phyloP scores from a whole-genome alignment of 1,140 invertebrate genomes.

The Phenacoccus solenopsis region DNA sequence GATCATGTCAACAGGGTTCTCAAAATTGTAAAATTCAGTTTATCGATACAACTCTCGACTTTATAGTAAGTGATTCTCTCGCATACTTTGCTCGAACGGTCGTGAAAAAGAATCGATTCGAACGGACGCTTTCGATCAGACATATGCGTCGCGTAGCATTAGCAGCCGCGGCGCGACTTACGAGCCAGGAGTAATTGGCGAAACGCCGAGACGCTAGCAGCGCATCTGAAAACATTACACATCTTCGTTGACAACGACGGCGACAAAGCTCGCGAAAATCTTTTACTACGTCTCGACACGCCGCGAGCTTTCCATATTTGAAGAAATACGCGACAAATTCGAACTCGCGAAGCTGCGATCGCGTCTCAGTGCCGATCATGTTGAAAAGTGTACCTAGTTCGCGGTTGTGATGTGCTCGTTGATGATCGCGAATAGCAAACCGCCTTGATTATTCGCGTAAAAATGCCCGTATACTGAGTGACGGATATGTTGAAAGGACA shows the following conservation, averaged over 20 bases:
- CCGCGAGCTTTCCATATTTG: background rate
- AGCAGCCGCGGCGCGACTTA: background rate
- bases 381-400: background rate
- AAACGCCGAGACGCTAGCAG: background rate
- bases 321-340: background rate
- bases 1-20: too few relatives aligned
- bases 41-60: too few relatives aligned
- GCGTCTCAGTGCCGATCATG: background rate
- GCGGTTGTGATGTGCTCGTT: background rate
- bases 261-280: background rate
- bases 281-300: background rate
- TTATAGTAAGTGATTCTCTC: too few relatives aligned
- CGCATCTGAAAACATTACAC: background rate
- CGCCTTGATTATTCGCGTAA: background rate
- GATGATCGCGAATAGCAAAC: background rate
- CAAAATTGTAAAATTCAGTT: too few relatives aligned
- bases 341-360: background rate
- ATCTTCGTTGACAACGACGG: background rate
- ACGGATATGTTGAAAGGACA: slow-evolving; percentile 11
- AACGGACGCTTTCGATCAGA: background rate
- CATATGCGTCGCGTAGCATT: background rate
- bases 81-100: background rate
- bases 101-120: background rate
- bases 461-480: background rate
- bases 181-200: background rate